Base-by-base conservation (phyloP, 2,888 invertebrate genomes). In the Thecophora atra region DNA sequence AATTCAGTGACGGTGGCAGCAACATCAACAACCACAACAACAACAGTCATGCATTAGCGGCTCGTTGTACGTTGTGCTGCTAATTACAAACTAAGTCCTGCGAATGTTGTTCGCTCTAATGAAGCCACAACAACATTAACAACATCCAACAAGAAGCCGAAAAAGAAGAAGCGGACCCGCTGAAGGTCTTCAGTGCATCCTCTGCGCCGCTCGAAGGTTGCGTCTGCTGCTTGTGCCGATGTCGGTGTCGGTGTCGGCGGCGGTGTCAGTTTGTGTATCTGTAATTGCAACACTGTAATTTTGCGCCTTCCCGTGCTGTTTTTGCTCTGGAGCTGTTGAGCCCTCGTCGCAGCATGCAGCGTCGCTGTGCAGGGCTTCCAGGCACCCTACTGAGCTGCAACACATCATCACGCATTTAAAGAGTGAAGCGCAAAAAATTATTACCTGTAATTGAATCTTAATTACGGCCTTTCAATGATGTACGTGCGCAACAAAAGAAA, bases 391-490 rank as follows among this genome's bases (percentile, higher is more conserved):
- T 42, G 63, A 24, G 44, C 47, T 72, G 71, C 72, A 70, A 72
- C 74, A 74, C 72, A 70, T 74, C 74, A 74, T 72, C 74, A 72
- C 72, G 69, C 72, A 70, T 68, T 72, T 72, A 69, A 58, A 65
- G 71, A 63, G 67, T 42, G 64, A 70, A 60, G 66, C 47, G 56
- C 66, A 74, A 74, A 63, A 73, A 64, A 74, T 56, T 64, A 67
- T 70, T 68, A 58, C 72, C 51, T 71, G 74, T 74, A 74, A 74
- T 74, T 74, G 72, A 74, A 72, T 74, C 74, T 72, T 74, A 74
- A 74, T 74, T 74, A 72, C 51, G 71, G 74, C 47, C 74, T 72
- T 71, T 64, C 68, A 60, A 72, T 17, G 26, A 19, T 21, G 19
- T 44, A 24, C 24, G 58, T 54, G 19, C 21, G 54, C 11, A 54